Evolutionary conservation across 2,888 invertebrate genomes (phyloP).

Genomic region (Candidula unifasciata): DNA sequence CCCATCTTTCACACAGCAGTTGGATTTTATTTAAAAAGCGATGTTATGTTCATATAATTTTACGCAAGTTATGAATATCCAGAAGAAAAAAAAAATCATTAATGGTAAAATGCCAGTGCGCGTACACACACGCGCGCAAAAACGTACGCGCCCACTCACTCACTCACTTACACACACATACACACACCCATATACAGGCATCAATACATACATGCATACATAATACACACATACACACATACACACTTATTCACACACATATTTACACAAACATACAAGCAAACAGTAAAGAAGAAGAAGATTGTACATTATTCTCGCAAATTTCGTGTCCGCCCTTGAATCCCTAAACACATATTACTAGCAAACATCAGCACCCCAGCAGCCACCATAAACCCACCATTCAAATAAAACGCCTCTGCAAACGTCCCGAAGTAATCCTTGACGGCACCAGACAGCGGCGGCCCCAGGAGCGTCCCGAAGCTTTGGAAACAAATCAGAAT

Average conservation of each 20-base stretch:
- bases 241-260: background rate
- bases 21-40: no score
- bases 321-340: constrained; percentile 41
- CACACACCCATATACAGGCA: no score
- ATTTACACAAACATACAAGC: background rate
- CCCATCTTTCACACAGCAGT: no score
- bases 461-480: constrained; percentile 64
- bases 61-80: no score
- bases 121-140: no score
- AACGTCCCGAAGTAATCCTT: constrained; percentile 54
- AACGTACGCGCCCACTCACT: no score
- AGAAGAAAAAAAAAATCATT: no score
- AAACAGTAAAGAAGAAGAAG: background rate
- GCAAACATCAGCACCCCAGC: constrained; percentile 50
- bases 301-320: background rate
- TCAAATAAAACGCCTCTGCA: constrained; percentile 55
- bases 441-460: constrained; percentile 65
- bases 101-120: no score
- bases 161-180: no score
- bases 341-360: constrained; percentile 44
- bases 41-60: no score
- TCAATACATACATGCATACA: no score
- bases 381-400: constrained; percentile 49
- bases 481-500: constrained; percentile 68
- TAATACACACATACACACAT: no score